Evolutionary conservation across 1,140 invertebrate genomes (phyloP), one percentile per base, ranked within the genome.

Genomic region (Platorchestia sp.): DNA sequence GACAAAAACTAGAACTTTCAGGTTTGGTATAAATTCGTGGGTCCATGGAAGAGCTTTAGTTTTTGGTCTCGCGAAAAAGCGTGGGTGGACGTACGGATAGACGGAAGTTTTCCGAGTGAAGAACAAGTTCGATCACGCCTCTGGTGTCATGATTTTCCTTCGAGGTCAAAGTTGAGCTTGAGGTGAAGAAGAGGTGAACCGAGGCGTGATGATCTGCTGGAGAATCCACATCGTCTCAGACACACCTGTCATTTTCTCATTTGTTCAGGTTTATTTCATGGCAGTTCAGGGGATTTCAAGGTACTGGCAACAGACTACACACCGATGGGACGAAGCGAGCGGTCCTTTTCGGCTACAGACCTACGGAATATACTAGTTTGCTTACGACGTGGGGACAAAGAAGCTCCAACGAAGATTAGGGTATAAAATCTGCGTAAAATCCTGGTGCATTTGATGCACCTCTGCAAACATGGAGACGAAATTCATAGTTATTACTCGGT

Each of bases 241-340:
- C 91, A 93, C 91, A 93, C 91, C 91, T 93, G 91, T 93, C 91
- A 93, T 93, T 93, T 93, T 93, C 91, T 93, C 91, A 93, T 93
- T 93, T 93, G 91, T 93, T 93, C 91, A 93, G 91, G 91, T 93
- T 93, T 93, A 93, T 93, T 93, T 93, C 91, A 93, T 93, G 91
- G 44, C 91, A 93, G 91, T 93, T 93, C 45, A 47, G 45, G 40
- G n/a, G 45, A 93, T 93, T 93, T 93, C 91, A 93, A 47, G 91
- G 91, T 93, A 47, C 91, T 44, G n/a, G 45, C 91, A 89, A 89
- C 87, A 89, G 87, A 44, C 87, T 89, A 89, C 87, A 89, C 87
- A 89, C 87, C n/a, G 87, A 89, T 89, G 10, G 42, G 87, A 89
- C 87, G 7, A 36, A 3, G 10, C 41, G 27, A 89, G 87, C 7